Percentiles rank a stretch among this genome's conserved stretches.
Evolutionary conservation across 2,888 invertebrate genomes (phyloP).

Genomic region (Synanthedon andrenaeformis): DNA sequence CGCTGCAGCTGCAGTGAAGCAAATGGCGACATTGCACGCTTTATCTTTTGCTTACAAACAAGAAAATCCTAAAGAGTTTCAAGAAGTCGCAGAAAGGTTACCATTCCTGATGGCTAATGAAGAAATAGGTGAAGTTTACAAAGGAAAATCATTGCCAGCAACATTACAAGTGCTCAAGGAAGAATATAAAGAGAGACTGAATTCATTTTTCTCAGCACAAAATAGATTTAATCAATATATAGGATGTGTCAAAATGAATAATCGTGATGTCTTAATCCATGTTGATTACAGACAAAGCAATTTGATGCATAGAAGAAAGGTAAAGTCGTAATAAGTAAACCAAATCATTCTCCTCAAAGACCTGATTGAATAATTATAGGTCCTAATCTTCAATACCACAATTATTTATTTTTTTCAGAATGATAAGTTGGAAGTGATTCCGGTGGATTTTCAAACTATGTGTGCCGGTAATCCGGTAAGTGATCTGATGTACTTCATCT

Average conservation of each 20-base stretch:
- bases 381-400: no score
- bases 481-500: no score
- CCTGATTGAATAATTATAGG: no score
- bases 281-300: slow-evolving; percentile 19
- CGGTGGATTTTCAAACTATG: no score
- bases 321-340: neutral
- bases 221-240: neutral
- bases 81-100: slow-evolving; percentile 1
- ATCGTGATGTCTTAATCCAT: slow-evolving; percentile 10
- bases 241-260: neutral
- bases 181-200: neutral
- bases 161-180: neutral
- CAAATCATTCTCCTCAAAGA: no score
- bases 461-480: no score
- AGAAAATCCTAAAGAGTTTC: slow-evolving; percentile 22
- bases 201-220: neutral
- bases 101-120: neutral
- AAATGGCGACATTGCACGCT: slow-evolving; percentile 32
- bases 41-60: slow-evolving; percentile 26
- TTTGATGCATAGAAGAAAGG: slow-evolving; percentile 10
- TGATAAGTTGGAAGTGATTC: no score
- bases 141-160: neutral
- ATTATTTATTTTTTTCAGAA: no score
- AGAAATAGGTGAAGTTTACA: neutral
- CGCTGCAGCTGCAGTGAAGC: slow-evolving; percentile 15